Evolutionary conservation across 2,797 vertebrate genomes (phyloP).

Genomic region (Taeniopygia guttata): DNA sequence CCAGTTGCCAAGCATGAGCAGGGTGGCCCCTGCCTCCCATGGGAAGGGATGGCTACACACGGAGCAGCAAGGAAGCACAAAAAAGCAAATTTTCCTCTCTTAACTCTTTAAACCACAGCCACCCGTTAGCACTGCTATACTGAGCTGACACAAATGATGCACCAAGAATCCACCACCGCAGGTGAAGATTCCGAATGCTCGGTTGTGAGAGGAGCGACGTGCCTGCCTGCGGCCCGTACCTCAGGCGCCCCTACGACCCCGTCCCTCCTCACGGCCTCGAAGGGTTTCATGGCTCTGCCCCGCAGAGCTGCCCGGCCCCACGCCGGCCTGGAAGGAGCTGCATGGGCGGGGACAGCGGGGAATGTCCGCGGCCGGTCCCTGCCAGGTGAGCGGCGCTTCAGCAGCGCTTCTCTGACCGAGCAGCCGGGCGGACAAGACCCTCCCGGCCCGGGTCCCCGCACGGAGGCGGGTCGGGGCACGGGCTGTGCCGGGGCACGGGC

Average conservation of each 20-base stretch:
- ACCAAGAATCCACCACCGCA: not conserved
- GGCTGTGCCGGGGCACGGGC: no score
- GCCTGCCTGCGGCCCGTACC: no score
- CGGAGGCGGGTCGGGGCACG: not conserved
- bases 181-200: rapidly evolving
- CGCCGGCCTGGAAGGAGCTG: not conserved
- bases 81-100: not conserved
- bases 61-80: rapidly evolving
- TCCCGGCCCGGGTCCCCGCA: not conserved
- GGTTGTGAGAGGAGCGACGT: rapidly evolving
- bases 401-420: rapidly evolving
- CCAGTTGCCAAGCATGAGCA: rapidly evolving
- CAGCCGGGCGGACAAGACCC: not conserved
- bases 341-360: not conserved
- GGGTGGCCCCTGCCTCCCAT: rapidly evolving
- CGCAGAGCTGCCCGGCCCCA: not conserved
- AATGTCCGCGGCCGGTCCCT: not conserved
- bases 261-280: rapidly evolving
- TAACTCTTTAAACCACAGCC: not conserved
- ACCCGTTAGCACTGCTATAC: rapidly evolving
- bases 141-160: rapidly evolving
- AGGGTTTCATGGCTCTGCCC: rapidly evolving
- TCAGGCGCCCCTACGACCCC: rapidly evolving
- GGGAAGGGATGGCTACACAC: rapidly evolving
- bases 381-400: not conserved